Conservation (phyloP, 2,113 vertebrate genomes). For the Phocoena phocoena region DNA sequence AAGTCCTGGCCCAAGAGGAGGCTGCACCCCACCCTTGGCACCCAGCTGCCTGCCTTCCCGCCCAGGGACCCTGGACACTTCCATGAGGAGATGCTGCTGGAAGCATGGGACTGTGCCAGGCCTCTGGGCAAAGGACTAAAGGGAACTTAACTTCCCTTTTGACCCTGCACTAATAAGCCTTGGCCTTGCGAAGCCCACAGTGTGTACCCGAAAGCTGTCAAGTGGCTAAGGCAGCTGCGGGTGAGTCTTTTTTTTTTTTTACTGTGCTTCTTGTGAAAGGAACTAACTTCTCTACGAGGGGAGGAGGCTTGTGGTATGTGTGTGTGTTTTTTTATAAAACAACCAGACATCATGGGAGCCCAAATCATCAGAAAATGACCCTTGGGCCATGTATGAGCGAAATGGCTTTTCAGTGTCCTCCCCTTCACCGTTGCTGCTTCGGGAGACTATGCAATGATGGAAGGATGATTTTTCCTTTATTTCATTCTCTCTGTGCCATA, state of each 20-base stretch:
- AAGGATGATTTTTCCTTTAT: not conserved
- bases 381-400: not conserved
- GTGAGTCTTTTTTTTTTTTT: not conserved
- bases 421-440: slow-evolving; percentile 9
- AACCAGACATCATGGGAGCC: not conserved
- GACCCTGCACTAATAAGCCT: not conserved
- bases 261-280: not conserved
- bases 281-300: not conserved
- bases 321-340: not conserved
- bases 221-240: not conserved
- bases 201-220: not conserved
- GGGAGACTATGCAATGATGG: slow-evolving; percentile 75
- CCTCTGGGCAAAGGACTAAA: not conserved
- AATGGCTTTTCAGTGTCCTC: slow-evolving; percentile 25
- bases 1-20: not conserved
- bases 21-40: not conserved
- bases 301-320: not conserved
- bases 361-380: not conserved
- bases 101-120: not conserved
- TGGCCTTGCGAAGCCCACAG: not conserved
- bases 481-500: slow-evolving; percentile 32
- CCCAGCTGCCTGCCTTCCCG: not conserved
- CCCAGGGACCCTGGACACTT: not conserved
- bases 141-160: not conserved
- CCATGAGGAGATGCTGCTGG: not conserved